Conservation (phyloP, 2,113 vertebrate genomes). For the Aphyosemion australe region DNA sequence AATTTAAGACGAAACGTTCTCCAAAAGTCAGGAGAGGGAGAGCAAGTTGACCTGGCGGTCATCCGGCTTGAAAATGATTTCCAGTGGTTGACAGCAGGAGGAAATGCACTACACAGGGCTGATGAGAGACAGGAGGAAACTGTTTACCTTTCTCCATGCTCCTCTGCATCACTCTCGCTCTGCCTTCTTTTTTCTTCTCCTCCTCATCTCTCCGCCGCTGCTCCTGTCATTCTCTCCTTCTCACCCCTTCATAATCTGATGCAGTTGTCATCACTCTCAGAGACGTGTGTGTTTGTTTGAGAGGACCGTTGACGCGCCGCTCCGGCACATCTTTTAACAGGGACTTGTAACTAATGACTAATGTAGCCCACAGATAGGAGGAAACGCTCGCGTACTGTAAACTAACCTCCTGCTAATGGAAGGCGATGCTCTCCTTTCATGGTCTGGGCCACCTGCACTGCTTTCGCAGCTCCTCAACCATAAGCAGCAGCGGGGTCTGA, state of each 20-base stretch:
- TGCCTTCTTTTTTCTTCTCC: constrained; percentile 7
- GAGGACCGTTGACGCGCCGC: constrained; percentile 48
- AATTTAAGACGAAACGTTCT: constrained; percentile 9
- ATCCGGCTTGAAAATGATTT: constrained; percentile 57
- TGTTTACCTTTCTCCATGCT: constrained; percentile 53
- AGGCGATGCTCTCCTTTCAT: constrained; percentile 18
- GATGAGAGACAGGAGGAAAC: constrained; percentile 62
- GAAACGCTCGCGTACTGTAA: constrained; percentile 44
- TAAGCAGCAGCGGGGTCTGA: constrained; percentile 3
- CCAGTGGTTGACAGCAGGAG: constrained; percentile 63
- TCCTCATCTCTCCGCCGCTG: constrained; percentile 4
- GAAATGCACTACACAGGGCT: constrained; percentile 44
- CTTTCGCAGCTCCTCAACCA: constrained; percentile 10
- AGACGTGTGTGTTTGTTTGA: constrained; percentile 60
- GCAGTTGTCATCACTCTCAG: constrained; percentile 58
- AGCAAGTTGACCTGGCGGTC: constrained; percentile 53
- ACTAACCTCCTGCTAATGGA: constrained; percentile 41
- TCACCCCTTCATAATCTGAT: constrained; percentile 70
- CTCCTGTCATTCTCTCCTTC: constrained; percentile 61
- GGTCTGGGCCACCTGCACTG: constrained; percentile 38
- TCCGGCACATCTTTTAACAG: constrained; percentile 69
- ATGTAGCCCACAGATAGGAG: constrained; percentile 40
- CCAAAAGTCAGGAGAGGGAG: constrained; percentile 6
- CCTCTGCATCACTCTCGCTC: constrained; percentile 18
- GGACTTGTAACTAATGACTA: constrained; percentile 56